Evolutionary conservation across 2,888 invertebrate genomes (phyloP), one percentile per base, ranked within the genome.

Genomic region (Trileptium ribeirensis): DNA sequence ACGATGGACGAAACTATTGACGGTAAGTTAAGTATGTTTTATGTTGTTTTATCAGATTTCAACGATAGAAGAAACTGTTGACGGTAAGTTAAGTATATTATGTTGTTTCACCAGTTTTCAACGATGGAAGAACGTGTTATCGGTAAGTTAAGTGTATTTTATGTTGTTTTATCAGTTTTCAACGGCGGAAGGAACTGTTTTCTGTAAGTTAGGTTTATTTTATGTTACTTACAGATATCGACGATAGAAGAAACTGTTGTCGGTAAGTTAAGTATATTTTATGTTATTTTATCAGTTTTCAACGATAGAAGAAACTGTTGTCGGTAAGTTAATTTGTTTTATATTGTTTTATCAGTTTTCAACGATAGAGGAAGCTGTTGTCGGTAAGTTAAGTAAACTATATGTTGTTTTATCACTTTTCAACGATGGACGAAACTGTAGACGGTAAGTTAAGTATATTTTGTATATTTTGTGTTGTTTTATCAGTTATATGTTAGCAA

Each of bases 271-370:
- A 24, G 24, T 51, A 15, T 51, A 15, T 51, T 8, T 24, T 15
- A 51, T 51, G 51, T 24, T 51, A 24, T 51, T 51, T 8, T 15
- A 15, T 15, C 8, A 51, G 8, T 51, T 51, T 95, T 39, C 92
- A 92, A 81, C 88, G 94, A 1, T 96, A 96, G 96, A 94, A 94
- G 88, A 95, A 94, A 88, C 87, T 92, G 3, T 91, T 91, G 86
- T 89, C 90, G 87, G 51, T 51, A 24, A 51, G 51, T 51, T 51
- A 15, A 51, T 8, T 15, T 15, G 8, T 15, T 51, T 15, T n/a
- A n/a, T n/a, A n/a, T n/a, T n/a, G n/a, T n/a, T n/a, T n/a, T n/a
- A n/a, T 51, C 51, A 24, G 51, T 15, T 51, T 51, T 15, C 8
- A 15, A 51, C 24, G 8, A 8, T 8, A 51, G 24, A 51, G 24